Base-by-base conservation (phyloP, 2,888 invertebrate genomes). In the Cheilosia urbana region DNA sequence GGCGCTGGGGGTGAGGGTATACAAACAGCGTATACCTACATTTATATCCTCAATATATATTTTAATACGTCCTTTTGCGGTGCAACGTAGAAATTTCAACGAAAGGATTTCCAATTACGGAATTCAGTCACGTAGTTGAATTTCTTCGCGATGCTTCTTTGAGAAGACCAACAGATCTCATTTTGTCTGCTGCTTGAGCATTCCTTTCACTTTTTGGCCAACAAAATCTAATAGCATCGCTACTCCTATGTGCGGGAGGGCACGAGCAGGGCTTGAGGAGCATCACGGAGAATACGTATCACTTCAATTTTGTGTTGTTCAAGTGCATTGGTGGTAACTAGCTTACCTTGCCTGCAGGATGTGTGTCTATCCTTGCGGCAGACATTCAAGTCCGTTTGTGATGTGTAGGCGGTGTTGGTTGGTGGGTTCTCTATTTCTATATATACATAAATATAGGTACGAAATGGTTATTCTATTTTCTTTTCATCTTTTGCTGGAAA, bases 91-190 rank as follows among this genome's bases (percentile, higher is more conserved):
- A 79, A 83, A 83, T 83, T 83, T 75, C 42, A 69, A 45, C 65
- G 34, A 30, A 42, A 76, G 63, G 69, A 75, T 75, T 80, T 80
- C 75, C 84, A 84, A 84, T 84, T 84, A 84, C 80, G 75, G n/a
- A 84, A 66, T 84, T 71, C 84, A 84, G 84, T 80, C 84, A 84
- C 80, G 84, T 84, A 40, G 75, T 71, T 58, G 83, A 79, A 84
- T 84, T 75, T 79, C 83, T 69, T 75, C 80, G 80, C 84, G 78
- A 4, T 45, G 5, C 45, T n/a, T 6, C 45, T n/a, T 5, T 45
- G 45, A 15, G 17, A 17, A 7, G n/a, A 45, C 45, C 7, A 45
- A 79, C 79, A 79, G 63, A 83, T 83, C 79, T 83, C 83, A 83
- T 83, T 83, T 83, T 79, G 79, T 83, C 78, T 83, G 34, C 78